Evolutionary conservation across 2,113 vertebrate species (phyloP).

Genomic region (Trachemys scripta): DNA sequence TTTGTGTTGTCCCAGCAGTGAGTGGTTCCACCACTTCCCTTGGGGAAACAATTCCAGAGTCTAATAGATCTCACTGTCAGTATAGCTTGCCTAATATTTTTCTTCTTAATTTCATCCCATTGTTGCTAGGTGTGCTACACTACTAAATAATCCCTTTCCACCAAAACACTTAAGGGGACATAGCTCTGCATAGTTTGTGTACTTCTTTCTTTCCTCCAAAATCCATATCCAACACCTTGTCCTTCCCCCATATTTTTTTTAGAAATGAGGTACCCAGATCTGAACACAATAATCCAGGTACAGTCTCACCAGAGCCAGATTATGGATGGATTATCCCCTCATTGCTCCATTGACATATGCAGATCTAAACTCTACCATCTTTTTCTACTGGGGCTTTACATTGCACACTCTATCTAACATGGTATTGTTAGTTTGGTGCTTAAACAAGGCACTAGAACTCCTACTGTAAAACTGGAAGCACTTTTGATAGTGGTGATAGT

Average conservation of each 20-base stretch:
- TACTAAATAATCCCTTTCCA: neutral
- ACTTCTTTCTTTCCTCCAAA: neutral
- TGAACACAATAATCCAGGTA: neutral
- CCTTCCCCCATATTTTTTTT: neutral
- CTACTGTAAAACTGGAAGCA: neutral
- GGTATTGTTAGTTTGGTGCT: neutral
- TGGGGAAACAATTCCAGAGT: neutral
- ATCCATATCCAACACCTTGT: neutral
- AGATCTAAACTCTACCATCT: neutral
- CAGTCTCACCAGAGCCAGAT: neutral
- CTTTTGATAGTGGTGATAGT: neutral
- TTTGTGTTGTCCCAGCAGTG: neutral
- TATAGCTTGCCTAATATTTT: neutral
- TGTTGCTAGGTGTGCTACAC: neutral
- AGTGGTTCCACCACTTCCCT: neutral
- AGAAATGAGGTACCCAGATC: neutral
- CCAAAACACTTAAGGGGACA: accelerated
- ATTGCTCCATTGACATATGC: neutral
- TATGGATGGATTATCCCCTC: neutral
- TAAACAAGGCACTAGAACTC: neutral
- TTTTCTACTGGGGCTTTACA: neutral
- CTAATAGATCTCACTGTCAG: neutral
- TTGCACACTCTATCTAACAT: neutral
- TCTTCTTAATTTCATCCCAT: neutral
- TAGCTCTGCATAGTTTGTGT: neutral